These are phyloP conservation scores for Aythya fuligula DNA, from an alignment of 2,797 vertebrate species.

Conservation along the genomic window DNA sequence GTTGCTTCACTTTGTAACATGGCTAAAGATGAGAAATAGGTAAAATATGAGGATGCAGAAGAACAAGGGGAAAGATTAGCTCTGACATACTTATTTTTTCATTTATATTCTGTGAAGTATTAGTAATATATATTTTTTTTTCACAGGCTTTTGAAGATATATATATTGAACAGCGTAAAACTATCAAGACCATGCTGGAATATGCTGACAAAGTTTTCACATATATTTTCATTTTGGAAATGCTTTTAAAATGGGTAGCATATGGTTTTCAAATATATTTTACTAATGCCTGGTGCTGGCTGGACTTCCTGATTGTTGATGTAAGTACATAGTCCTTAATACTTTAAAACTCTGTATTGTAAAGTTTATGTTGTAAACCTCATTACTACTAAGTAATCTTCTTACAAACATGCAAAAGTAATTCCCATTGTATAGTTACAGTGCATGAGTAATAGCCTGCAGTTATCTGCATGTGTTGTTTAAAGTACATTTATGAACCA, in stretches of 20 bases:
- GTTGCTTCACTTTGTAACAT: background rate
- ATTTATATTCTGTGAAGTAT: background rate
- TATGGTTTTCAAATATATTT: constrained; percentile 98
- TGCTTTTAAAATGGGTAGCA: constrained; percentile 98
- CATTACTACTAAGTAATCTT: background rate
- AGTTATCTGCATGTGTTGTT: background rate
- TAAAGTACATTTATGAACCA: background rate
- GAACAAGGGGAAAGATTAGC: background rate
- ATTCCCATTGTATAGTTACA: background rate
- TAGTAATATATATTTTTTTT: constrained; percentile 31
- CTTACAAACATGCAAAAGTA: background rate
- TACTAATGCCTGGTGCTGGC: constrained; percentile 98
- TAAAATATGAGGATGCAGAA: background rate
- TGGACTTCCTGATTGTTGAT: constrained; percentile 97
- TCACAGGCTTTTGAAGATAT: constrained; percentile 95
- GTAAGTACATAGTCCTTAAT: constrained; percentile 82
- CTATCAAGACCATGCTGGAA: constrained; percentile 90
- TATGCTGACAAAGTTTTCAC: constrained; percentile 98
- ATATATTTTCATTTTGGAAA: constrained; percentile 97
- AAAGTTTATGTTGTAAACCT: background rate
- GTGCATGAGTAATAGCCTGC: background rate
- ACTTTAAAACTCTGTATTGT: background rate
- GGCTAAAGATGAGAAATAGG: background rate
- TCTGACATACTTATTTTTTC: background rate
- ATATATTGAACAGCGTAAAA: constrained; percentile 90